Percentiles rank a stretch among this genome's conserved stretches.
Evolutionary conservation across 2,888 invertebrate species (phyloP).

Genomic region (Oscheius sp.): DNA sequence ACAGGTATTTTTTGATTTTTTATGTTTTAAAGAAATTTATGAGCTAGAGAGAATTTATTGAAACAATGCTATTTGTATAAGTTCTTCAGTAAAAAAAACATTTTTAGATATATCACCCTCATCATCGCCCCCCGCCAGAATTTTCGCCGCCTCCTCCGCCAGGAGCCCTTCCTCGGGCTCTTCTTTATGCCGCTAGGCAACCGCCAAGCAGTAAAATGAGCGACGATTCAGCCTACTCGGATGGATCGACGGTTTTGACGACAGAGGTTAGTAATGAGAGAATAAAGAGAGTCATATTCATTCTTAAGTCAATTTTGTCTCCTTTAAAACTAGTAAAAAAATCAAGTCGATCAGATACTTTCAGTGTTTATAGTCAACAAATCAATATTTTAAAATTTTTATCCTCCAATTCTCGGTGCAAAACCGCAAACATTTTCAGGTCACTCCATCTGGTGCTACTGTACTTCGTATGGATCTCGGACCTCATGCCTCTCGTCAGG

Average conservation of each 20-base stretch:
- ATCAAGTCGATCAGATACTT: too few relatives aligned
- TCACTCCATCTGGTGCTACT: slow-evolving; percentile 53
- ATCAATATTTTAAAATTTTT: too few relatives aligned
- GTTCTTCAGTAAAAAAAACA: not conserved
- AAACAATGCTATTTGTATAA: not conserved
- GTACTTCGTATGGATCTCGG: slow-evolving; percentile 55
- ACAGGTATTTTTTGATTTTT: not conserved
- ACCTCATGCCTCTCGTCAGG: slow-evolving; percentile 26
- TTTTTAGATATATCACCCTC: not conserved
- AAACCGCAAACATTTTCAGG: slow-evolving; percentile 19
- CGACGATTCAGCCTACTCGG: slow-evolving; percentile 64
- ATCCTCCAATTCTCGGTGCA: too few relatives aligned
- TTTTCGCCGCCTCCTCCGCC: slow-evolving; percentile 52
- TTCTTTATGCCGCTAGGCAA: slow-evolving; percentile 36
- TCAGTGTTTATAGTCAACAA: not conserved
- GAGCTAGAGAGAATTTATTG: not conserved
- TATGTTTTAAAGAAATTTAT: not conserved
- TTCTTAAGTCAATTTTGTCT: not conserved
- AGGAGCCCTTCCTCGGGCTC: slow-evolving; percentile 10
- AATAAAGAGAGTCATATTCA: not conserved
- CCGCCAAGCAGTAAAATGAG: slow-evolving; percentile 52
- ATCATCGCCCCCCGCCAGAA: slow-evolving; percentile 49
- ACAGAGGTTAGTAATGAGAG: slow-evolving; percentile 39
- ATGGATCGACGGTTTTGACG: slow-evolving; percentile 53
- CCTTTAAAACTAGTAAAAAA: not conserved